Percentiles rank a stretch among this genome's conserved stretches.
Conservation (phyloP, 2,113 vertebrate species). For the Percina caprodes region DNA sequence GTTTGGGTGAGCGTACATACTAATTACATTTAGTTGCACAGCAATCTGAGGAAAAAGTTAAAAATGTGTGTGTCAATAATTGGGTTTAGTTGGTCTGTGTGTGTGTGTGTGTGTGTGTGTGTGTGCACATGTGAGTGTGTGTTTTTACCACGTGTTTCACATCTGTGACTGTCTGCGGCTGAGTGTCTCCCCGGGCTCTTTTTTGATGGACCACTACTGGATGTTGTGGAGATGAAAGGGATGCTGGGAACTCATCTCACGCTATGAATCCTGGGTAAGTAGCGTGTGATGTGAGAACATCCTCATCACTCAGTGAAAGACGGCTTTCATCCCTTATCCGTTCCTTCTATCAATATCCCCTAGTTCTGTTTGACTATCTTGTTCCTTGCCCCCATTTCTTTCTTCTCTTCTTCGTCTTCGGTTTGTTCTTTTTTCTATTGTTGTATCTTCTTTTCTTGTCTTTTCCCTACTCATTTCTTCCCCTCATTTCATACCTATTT, state of each 20-base stretch:
- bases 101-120: conserved; percentile 12
- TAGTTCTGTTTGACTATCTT: conserved; percentile 45
- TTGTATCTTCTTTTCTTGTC: conserved; percentile 18
- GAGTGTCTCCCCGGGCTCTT: conserved; percentile 66
- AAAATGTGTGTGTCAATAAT: conserved; percentile 9
- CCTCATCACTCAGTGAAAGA: conserved; percentile 73
- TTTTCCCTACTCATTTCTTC: neutral
- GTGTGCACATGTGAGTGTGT: conserved; percentile 28
- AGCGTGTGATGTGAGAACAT: conserved; percentile 78
- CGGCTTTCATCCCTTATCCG: conserved; percentile 78
- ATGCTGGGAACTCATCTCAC: conserved; percentile 82
- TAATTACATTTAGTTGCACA: neutral
- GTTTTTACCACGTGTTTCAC: conserved; percentile 29
- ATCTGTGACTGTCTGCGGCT: conserved; percentile 48
- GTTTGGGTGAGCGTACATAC: conserved; percentile 1
- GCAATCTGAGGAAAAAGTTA: conserved; percentile 20
- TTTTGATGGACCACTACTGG: conserved; percentile 73
- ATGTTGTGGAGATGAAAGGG: conserved; percentile 79
- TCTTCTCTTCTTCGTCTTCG: conserved; percentile 43
- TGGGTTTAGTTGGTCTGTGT: conserved; percentile 8
- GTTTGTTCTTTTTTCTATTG: conserved; percentile 28
- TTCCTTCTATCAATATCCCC: conserved; percentile 65
- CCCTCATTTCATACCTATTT: conserved; percentile 33
- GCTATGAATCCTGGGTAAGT: conserved; percentile 82
- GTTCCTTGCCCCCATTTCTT: conserved; percentile 40